These are phyloP conservation scores for Vanessa atalanta DNA, from an alignment of 1,140 invertebrate species.

Conservation along the genomic window DNA sequence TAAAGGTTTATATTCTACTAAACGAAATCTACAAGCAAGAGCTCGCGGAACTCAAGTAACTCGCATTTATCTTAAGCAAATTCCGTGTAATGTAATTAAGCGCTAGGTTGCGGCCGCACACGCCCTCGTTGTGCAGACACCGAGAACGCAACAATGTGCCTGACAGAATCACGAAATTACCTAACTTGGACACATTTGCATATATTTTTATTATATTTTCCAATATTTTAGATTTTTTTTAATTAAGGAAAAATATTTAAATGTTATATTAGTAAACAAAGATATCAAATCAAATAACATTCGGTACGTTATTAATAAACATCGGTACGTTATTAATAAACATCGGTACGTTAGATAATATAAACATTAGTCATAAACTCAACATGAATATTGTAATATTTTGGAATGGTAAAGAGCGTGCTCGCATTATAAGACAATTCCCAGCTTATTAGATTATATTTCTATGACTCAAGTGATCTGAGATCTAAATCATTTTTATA, in stretches of 20 bases:
- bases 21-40: not conserved
- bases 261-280: no score
- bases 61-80: constrained; percentile 9
- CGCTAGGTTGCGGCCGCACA: constrained; percentile 2
- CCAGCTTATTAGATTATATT: no score
- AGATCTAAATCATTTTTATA: not conserved
- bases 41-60: constrained; percentile 2
- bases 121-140: constrained; percentile 1
- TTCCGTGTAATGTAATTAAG: constrained; percentile 13
- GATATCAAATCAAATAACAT: no score
- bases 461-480: no score
- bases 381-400: no score
- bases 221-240: not conserved
- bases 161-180: constrained; percentile 4
- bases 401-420: no score
- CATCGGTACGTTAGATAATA: no score
- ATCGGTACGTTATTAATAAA: no score
- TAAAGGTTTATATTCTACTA: not conserved
- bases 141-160: constrained; percentile 14
- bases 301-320: no score
- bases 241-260: not conserved
- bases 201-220: constrained; percentile 3
- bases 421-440: not conserved
- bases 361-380: no score
- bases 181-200: not conserved